phyloP scores from a whole-genome alignment of 2,113 vertebrate species.

The Bettongia penicillata region DNA sequence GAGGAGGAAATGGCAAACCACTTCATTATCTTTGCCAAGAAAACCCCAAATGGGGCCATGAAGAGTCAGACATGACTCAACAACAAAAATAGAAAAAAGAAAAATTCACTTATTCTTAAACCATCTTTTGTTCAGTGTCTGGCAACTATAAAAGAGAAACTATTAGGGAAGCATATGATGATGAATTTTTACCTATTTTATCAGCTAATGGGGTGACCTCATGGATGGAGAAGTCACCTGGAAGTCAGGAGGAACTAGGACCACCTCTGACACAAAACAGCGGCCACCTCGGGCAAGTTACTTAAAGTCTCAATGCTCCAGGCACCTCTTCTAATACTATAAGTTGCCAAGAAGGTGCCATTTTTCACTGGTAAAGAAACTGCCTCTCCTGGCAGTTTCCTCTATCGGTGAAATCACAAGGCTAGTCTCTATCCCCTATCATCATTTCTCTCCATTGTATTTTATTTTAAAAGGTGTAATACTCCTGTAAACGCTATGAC shows the following conservation, averaged over 20 bases:
- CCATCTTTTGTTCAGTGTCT: constrained; percentile 55
- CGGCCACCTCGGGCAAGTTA: neutral
- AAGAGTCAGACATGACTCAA: neutral
- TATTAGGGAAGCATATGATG: constrained; percentile 64
- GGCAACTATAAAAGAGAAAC: constrained; percentile 74
- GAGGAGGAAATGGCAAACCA: neutral
- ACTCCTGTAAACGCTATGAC: constrained; percentile 62
- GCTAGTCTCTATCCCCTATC: neutral
- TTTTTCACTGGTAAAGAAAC: neutral
- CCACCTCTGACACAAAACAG: neutral
- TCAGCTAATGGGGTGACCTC: neutral
- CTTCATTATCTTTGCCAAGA: neutral
- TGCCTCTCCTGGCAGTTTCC: neutral
- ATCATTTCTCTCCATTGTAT: neutral
- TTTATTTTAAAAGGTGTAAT: constrained; percentile 75
- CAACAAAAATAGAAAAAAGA: constrained; percentile 36
- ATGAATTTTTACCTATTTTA: constrained; percentile 71
- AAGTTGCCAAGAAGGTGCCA: neutral
- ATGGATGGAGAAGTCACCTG: neutral
- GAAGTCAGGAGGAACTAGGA: neutral
- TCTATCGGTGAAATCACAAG: neutral
- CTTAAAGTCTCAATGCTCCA: neutral
- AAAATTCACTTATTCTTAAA: constrained; percentile 73
- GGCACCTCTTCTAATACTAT: neutral
- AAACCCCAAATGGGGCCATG: neutral